Percentiles rank a stretch among this genome's conserved stretches.
Evolutionary conservation across 2,113 vertebrate genomes (phyloP).

Genomic region (Talpa occidentalis): DNA sequence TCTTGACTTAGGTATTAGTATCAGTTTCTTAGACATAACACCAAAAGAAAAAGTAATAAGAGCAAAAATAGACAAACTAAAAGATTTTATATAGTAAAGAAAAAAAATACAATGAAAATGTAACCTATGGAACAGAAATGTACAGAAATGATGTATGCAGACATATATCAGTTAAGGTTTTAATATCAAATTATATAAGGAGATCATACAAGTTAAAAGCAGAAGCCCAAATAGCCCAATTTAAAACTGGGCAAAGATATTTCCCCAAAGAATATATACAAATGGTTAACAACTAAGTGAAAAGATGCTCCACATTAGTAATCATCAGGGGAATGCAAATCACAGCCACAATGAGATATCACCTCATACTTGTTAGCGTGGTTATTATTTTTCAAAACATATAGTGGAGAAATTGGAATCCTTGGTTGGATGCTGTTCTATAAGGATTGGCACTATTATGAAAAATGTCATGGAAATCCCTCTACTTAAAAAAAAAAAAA

Average conservation of each 20-base stretch:
- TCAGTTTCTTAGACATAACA: not conserved
- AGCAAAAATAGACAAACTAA: not conserved
- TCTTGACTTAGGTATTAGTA: not conserved
- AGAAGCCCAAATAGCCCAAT: not conserved
- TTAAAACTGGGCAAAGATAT: not conserved
- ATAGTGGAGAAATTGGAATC: too few species aligned
- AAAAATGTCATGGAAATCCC: not conserved
- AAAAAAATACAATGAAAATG: not conserved
- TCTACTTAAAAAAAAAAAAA: not conserved
- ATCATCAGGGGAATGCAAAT: not conserved
- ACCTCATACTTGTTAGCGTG: not conserved
- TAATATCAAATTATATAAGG: not conserved
- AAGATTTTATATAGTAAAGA: not conserved
- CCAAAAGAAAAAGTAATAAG: not conserved
- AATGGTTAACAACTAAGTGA: not conserved
- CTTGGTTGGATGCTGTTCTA: too few species aligned
- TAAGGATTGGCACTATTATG: not conserved
- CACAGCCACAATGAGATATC: not conserved
- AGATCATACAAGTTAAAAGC: not conserved
- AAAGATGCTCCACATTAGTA: not conserved
- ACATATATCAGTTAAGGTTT: not conserved
- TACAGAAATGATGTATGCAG: not conserved
- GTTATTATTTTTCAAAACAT: too few species aligned
- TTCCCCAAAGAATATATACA: not conserved
- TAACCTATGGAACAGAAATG: not conserved